A percentile compares a stretch with the other conserved stretches of the same genome.
Conservation (phyloP, 2,797 vertebrate genomes). For the Spondyliosoma cantharus region DNA sequence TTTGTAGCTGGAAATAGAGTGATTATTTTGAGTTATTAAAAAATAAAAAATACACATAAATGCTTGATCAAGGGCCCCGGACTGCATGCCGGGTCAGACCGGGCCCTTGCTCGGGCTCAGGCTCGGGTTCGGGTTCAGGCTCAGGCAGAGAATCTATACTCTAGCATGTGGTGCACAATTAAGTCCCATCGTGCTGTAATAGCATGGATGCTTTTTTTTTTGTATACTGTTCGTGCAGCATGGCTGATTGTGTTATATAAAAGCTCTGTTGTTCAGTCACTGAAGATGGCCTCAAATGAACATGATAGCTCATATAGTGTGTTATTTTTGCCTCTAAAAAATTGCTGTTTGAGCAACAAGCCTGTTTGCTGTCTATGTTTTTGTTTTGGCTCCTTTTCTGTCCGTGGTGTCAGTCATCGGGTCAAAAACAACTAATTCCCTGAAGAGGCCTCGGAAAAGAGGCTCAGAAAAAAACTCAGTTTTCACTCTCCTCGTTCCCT, state of each 20-base stretch:
- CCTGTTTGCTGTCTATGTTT: slow-evolving; percentile 14
- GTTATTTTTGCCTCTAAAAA: slow-evolving; percentile 26
- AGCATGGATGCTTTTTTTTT: slow-evolving; percentile 11
- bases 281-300: slow-evolving; percentile 42
- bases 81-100: too few species aligned
- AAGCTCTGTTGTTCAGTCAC: slow-evolving; percentile 18
- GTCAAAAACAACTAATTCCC: slow-evolving; percentile 51
- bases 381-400: slow-evolving; percentile 27
- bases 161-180: slow-evolving; percentile 49
- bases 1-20: too few species aligned
- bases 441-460: slow-evolving; percentile 24
- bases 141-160: too few species aligned
- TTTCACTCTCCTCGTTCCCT: slow-evolving; percentile 33
- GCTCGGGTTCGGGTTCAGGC: too few species aligned
- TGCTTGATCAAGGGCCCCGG: too few species aligned
- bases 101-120: too few species aligned
- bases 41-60: too few species aligned
- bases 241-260: slow-evolving; percentile 41
- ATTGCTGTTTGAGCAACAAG: slow-evolving; percentile 1
- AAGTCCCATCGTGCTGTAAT: slow-evolving; percentile 43
- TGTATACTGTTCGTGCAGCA: slow-evolving; percentile 26
- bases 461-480: slow-evolving; percentile 10
- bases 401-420: slow-evolving; percentile 45
- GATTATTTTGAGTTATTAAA: too few species aligned
- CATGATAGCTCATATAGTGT: slow-evolving; percentile 11